Evolutionary conservation across 2,888 invertebrate species (phyloP).

Genomic region (Deilephila porcellus): DNA sequence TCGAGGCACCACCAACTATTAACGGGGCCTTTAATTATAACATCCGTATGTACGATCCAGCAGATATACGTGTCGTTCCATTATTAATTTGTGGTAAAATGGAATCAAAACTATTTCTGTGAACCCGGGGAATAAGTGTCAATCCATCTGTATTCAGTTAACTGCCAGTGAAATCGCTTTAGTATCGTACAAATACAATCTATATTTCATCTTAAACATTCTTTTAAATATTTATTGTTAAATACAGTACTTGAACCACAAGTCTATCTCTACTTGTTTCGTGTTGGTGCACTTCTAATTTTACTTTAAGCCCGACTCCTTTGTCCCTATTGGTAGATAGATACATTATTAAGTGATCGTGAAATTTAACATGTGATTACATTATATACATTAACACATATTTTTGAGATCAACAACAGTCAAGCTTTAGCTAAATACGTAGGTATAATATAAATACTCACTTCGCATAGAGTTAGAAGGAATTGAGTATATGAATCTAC

Average conservation of each 20-base stretch:
- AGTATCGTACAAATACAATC: slow-evolving; percentile 55
- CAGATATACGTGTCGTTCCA: slow-evolving; percentile 54
- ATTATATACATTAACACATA: slow-evolving; percentile 81
- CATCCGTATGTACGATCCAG: slow-evolving; percentile 54
- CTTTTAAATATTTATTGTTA: slow-evolving; percentile 68
- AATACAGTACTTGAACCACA: slow-evolving; percentile 75
- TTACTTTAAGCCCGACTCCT: slow-evolving; percentile 71
- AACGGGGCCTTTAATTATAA: slow-evolving; percentile 40
- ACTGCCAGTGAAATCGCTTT: slow-evolving; percentile 59
- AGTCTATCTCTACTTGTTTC: slow-evolving; percentile 73
- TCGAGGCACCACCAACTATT: slow-evolving; percentile 53
- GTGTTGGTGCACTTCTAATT: slow-evolving; percentile 81
- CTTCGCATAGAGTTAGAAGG: slow-evolving; percentile 33
- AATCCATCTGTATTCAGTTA: background rate
- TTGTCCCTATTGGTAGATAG: slow-evolving; percentile 66
- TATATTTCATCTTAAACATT: slow-evolving; percentile 58
- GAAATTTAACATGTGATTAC: slow-evolving; percentile 83
- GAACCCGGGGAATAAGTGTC: background rate
- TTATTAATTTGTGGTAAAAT: background rate
- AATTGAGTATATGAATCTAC: slow-evolving; percentile 23
- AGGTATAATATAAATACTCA: slow-evolving; percentile 27
- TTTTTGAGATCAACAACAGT: slow-evolving; percentile 82
- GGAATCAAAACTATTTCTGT: background rate
- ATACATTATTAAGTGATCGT: slow-evolving; percentile 70
- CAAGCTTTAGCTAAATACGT: slow-evolving; percentile 73